These are phyloP conservation scores for Enhydra lutris DNA, from an alignment of 2,113 vertebrate species.

Conservation along the genomic window DNA sequence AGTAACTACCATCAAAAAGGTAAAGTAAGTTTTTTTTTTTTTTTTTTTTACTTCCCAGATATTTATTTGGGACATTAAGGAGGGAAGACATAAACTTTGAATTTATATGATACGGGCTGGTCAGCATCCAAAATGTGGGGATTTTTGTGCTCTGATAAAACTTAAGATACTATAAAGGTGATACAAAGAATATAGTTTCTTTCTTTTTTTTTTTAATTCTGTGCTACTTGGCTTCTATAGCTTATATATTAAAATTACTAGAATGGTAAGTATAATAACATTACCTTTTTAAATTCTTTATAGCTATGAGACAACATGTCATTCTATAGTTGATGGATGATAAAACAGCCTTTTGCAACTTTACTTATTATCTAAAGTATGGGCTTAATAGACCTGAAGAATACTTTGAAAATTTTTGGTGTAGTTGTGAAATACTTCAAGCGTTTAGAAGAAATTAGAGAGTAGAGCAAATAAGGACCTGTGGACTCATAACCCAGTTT, in stretches of 20 bases:
- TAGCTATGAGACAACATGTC: background rate
- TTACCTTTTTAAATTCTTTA: background rate
- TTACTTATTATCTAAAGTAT: background rate
- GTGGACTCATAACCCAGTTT: background rate
- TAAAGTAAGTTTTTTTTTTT: conserved; percentile 61
- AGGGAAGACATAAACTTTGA: background rate
- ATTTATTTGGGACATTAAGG: background rate
- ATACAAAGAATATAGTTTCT: background rate
- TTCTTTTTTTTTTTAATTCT: background rate
- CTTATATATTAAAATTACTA: background rate
- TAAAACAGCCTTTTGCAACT: background rate
- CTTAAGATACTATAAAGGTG: background rate
- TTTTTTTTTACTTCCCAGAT: background rate
- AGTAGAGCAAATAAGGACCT: background rate
- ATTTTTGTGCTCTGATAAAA: background rate
- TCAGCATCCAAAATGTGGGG: background rate
- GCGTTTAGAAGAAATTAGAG: background rate
- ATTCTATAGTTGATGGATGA: background rate
- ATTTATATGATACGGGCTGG: background rate
- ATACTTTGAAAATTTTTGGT: background rate
- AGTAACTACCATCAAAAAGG: conserved; percentile 99
- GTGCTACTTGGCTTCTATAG: background rate
- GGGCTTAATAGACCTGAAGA: background rate
- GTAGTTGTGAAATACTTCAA: background rate
- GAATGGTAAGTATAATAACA: background rate